A percentile compares a stretch with the other conserved stretches of the same genome.
These are phyloP conservation scores for Mastacembelus armatus DNA, from an alignment of 2,797 vertebrate genomes.

Conservation along the genomic window DNA sequence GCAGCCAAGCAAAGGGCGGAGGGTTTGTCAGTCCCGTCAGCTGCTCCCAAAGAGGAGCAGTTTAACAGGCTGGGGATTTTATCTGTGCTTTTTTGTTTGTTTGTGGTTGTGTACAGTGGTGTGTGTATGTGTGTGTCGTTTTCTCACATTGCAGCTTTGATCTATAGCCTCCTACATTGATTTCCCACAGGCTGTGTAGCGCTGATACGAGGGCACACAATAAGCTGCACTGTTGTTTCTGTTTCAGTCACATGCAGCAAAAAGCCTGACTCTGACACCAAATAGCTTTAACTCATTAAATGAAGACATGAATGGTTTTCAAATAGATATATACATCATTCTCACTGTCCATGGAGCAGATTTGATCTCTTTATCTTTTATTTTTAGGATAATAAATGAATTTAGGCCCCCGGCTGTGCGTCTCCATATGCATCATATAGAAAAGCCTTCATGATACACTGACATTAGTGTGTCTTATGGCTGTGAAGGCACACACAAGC, in stretches of 20 bases:
- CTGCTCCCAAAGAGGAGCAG: conserved; percentile 65
- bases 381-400: not conserved
- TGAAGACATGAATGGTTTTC: too few species aligned
- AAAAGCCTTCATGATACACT: not conserved
- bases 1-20: conserved; percentile 8
- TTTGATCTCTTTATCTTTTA: not conserved
- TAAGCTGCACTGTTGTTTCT: conserved; percentile 72
- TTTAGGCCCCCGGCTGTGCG: not conserved
- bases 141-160: conserved; percentile 73
- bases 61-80: conserved; percentile 47
- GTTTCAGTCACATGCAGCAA: conserved; percentile 68
- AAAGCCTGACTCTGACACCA: conserved; percentile 30
- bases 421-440: not conserved
- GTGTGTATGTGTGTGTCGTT: conserved; percentile 47
- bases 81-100: conserved; percentile 61
- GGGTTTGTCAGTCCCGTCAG: conserved; percentile 56
- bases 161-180: conserved; percentile 69
- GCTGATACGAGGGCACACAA: conserved; percentile 69
- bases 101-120: conserved; percentile 23
- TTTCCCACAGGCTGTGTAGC: conserved; percentile 65
- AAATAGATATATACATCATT: too few species aligned
- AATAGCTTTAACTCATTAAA: conserved; percentile 17
- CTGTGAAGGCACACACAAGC: not conserved
- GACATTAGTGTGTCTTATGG: conserved; percentile 4
- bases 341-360: too few species aligned